Conservation (phyloP, 2,888 invertebrate genomes). For the Athalia rosae region DNA sequence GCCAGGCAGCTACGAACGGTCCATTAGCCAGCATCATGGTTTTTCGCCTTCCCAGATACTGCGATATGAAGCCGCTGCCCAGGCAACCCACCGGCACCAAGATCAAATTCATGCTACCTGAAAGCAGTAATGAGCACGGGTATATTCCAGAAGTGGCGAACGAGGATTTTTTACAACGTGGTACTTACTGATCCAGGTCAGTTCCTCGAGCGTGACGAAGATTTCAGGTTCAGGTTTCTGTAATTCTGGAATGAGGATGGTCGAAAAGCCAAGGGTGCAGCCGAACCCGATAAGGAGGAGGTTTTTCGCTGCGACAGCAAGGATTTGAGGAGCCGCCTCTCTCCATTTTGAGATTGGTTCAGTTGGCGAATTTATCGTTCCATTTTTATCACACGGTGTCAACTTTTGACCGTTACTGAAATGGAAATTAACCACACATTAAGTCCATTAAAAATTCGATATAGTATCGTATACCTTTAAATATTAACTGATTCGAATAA, state of each 20-base stretch:
- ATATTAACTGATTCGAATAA: too few species aligned
- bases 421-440: neutral
- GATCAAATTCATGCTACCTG: conserved; percentile 88
- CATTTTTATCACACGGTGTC: conserved; percentile 53
- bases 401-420: conserved; percentile 58
- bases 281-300: conserved; percentile 85
- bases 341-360: conserved; percentile 61
- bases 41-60: conserved; percentile 82
- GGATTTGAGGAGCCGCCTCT: conserved; percentile 81
- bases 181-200: conserved; percentile 70
- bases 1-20: conserved; percentile 85
- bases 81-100: conserved; percentile 88
- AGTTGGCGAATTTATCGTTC: conserved; percentile 50
- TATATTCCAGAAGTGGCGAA: neutral
- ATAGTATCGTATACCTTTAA: too few species aligned
- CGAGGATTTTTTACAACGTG: conserved; percentile 2
- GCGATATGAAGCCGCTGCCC: conserved; percentile 82
- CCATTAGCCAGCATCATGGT: conserved; percentile 78
- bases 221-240: conserved; percentile 71
- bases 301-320: conserved; percentile 89
- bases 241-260: conserved; percentile 86
- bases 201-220: conserved; percentile 62
- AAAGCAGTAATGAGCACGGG: neutral
- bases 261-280: conserved; percentile 87
- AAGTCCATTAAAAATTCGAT: too few species aligned